These are phyloP conservation scores for Halichoerus grypus DNA, from an alignment of 2,113 vertebrate species.

Conservation along the genomic window DNA sequence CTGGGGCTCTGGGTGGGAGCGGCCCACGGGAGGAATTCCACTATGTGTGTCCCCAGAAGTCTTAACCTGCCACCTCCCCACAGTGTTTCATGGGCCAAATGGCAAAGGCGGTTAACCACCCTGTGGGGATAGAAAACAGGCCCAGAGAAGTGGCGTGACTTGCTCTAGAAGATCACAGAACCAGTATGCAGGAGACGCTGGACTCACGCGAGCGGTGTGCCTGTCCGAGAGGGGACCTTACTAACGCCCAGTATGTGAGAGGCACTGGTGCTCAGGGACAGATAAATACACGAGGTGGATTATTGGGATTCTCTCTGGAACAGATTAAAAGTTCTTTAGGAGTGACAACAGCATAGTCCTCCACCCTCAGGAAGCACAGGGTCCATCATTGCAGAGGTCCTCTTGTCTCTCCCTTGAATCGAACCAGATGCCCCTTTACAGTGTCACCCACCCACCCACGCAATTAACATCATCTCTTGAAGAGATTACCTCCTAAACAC, in stretches of 20 bases:
- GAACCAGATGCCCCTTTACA: not conserved
- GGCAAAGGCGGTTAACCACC: not conserved
- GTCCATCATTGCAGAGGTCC: not conserved
- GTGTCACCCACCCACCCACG: not conserved
- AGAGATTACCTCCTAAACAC: not conserved
- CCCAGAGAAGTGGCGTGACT: not conserved
- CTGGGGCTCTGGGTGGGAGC: not conserved
- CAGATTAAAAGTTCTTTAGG: not conserved
- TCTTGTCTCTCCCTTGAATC: not conserved
- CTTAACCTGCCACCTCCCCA: not conserved
- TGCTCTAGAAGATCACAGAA: not conserved
- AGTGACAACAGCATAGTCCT: rapidly evolving
- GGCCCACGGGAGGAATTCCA: not conserved
- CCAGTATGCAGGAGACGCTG: not conserved
- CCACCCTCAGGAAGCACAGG: no score
- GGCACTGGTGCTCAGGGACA: not conserved
- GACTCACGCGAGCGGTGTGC: not conserved
- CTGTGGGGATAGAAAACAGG: not conserved
- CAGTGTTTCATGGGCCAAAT: rapidly evolving
- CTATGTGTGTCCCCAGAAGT: rapidly evolving
- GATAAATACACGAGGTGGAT: not conserved
- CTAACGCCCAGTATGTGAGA: rapidly evolving
- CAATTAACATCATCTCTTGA: not conserved
- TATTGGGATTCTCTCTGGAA: not conserved
- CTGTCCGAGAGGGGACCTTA: no score